Evolutionary conservation across 2,888 invertebrate species (phyloP), one percentile per base, ranked within the genome.

Genomic region (Amphipoea lucens): DNA sequence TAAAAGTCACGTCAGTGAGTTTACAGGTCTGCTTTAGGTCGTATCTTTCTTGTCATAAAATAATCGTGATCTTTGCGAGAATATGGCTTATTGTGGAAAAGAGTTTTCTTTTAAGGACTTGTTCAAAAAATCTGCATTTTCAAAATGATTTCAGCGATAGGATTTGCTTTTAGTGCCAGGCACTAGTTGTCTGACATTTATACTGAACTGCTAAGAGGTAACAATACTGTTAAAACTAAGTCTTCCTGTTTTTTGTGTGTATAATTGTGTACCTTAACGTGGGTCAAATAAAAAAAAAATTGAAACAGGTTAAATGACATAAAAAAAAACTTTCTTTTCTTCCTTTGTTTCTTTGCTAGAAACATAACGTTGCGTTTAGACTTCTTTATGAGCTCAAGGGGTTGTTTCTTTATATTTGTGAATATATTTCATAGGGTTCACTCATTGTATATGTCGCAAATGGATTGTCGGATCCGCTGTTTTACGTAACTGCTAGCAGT

Each of bases 1-100:
- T 73, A 73, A 82, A 85, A 81, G 51, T 60, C 73, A 81, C 20
- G 51, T 48, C 29, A 60, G 54, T 62, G 60, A 62, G 36, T 81
- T 82, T 66, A 85, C 29, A 60, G 14, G 60, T 70, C 4, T 48
- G n/a, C 11, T 36, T 65, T 62, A 14, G 57, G 60, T 73, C 51
- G 57, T 82, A 73, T 73, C 45, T 80, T 73, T 36, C 42, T 3
- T 14, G 23, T 12, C 23, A 23, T 80, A 67, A 80, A 68, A 73
- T 68, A 7, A 65, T 73, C 65, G 62, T 69, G 63, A 36, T 72
- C 0, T 63, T 78, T 42, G 36, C 7, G 42, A n/a, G 51, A 60
- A 45, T 69, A 65, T 79, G 57, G 20, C 12, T 4, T 48, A 40
- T 42, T 29, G n/a, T 57, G 9, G 1, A n/a, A 0, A 1, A 45